These are phyloP conservation scores for Octopus bimaculoides DNA, from an alignment of 1,140 invertebrate species.

Conservation along the genomic window DNA sequence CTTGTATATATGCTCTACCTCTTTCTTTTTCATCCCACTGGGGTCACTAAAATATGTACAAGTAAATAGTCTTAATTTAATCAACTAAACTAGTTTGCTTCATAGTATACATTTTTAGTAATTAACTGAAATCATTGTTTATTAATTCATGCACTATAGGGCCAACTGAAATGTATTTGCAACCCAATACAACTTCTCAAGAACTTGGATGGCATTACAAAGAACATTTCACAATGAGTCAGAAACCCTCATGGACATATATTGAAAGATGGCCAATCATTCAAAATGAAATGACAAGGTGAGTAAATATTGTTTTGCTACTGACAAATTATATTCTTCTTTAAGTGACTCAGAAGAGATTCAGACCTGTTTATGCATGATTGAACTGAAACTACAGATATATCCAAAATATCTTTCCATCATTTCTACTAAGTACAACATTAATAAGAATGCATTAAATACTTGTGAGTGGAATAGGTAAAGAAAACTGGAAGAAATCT, in stretches of 20 bases:
- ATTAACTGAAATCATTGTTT: neutral
- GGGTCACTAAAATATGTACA: neutral
- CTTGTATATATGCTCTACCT: too few relatives aligned
- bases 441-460: too few relatives aligned
- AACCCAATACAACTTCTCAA: conserved; percentile 38
- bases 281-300: conserved; percentile 56
- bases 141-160: conserved; percentile 29
- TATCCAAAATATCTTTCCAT: neutral
- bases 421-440: neutral
- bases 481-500: too few relatives aligned
- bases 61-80: neutral
- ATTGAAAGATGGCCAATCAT: conserved; percentile 42
- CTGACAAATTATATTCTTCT: neutral
- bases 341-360: neutral
- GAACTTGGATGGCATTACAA: conserved; percentile 43
- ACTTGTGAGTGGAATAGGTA: too few relatives aligned
- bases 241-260: conserved; percentile 47
- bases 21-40: too few relatives aligned
- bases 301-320: neutral
- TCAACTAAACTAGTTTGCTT: neutral
- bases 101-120: neutral
- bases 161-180: conserved; percentile 39
- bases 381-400: neutral
- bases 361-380: neutral
- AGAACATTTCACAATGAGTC: conserved; percentile 33